phyloP scores from a whole-genome alignment of 2,797 vertebrate genomes.

The Catostomus latipinnis region DNA sequence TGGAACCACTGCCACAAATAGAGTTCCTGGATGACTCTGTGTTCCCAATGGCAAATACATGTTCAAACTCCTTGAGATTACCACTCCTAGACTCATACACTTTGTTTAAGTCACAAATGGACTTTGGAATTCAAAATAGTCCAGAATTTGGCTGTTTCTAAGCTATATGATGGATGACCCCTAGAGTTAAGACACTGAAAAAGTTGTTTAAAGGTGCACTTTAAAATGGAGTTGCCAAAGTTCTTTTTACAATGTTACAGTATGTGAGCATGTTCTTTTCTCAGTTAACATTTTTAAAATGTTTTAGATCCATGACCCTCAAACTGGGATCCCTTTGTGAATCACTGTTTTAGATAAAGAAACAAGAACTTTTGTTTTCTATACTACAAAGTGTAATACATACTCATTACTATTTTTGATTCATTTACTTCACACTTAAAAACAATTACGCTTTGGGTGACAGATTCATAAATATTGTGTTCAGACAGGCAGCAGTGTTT shows the following conservation, averaged over 20 bases:
- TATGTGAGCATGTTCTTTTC: neutral
- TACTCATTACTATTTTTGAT: slow-evolving; percentile 8
- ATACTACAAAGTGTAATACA: slow-evolving; percentile 9
- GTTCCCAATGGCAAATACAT: too few species aligned
- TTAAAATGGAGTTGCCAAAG: neutral
- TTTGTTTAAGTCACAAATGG: neutral
- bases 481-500: neutral
- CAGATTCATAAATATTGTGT: neutral
- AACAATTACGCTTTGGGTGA: slow-evolving; percentile 18
- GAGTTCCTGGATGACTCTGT: too few species aligned
- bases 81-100: too few species aligned
- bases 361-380: too few species aligned
- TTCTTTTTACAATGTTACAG: neutral
- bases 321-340: slow-evolving; percentile 18
- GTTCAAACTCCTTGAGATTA: too few species aligned
- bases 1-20: too few species aligned
- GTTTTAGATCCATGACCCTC: slow-evolving; percentile 3
- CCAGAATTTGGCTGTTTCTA: slow-evolving; percentile 40
- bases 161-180: slow-evolving; percentile 12
- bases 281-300: neutral
- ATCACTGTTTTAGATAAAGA: too few species aligned
- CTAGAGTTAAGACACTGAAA: slow-evolving; percentile 12
- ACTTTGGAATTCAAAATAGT: slow-evolving; percentile 49
- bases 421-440: slow-evolving; percentile 20
- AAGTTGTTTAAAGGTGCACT: neutral